These are phyloP conservation scores for Bubo scandiacus DNA, from an alignment of 2,113 vertebrate species.

Conservation along the genomic window DNA sequence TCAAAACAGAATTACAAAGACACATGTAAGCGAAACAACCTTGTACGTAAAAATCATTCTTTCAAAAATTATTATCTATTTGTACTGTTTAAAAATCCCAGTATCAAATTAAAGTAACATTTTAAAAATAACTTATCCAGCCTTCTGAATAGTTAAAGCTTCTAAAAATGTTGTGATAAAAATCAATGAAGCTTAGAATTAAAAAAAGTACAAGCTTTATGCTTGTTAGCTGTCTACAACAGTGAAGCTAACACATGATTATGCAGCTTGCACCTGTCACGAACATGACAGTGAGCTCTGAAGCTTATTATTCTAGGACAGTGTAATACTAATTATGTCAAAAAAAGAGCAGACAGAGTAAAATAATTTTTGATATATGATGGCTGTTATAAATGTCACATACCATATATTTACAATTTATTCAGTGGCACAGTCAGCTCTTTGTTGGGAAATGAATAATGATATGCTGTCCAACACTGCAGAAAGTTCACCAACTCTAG, in stretches of 20 bases:
- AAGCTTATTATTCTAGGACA: constrained; percentile 70
- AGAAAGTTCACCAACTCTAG: constrained; percentile 32
- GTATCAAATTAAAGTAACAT: constrained; percentile 54
- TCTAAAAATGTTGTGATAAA: constrained; percentile 72
- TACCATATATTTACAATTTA: constrained; percentile 51
- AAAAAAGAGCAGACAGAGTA: constrained; percentile 67
- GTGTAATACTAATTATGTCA: constrained; percentile 72
- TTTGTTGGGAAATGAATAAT: constrained; percentile 47
- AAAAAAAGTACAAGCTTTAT: constrained; percentile 56
- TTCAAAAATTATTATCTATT: constrained; percentile 21
- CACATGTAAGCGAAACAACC: neutral
- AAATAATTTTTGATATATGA: constrained; percentile 65
- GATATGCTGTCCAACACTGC: constrained; percentile 21
- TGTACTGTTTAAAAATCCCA: neutral
- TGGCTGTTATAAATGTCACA: constrained; percentile 62
- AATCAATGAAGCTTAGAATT: constrained; percentile 71
- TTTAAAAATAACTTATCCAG: constrained; percentile 39
- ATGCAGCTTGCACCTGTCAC: constrained; percentile 70
- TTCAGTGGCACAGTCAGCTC: constrained; percentile 25
- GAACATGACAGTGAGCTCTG: constrained; percentile 62
- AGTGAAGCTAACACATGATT: constrained; percentile 73
- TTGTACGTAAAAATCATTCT: neutral
- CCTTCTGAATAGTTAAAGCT: constrained; percentile 59
- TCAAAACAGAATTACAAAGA: neutral
- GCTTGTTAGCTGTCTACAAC: constrained; percentile 72